Conservation (phyloP, 2,113 vertebrate genomes). For the Pedetes capensis region DNA sequence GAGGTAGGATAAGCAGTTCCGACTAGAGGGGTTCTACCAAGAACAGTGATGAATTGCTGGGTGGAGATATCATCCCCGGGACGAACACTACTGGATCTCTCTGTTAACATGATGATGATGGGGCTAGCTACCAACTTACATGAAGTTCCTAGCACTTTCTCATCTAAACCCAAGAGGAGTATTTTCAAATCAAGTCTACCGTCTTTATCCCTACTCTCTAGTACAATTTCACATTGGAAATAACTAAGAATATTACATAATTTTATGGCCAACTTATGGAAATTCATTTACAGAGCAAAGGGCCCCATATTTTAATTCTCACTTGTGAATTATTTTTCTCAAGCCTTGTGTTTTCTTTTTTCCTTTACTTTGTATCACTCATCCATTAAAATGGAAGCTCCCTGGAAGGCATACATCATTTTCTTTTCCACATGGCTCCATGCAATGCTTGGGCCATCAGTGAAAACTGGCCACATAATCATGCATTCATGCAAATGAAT, state of each 20-base stretch:
- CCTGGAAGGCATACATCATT: background rate
- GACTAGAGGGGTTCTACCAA: background rate
- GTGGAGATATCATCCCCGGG: fast-evolving
- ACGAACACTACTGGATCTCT: background rate
- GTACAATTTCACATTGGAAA: background rate
- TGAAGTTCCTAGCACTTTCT: background rate
- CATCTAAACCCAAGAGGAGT: background rate
- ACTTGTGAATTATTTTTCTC: background rate
- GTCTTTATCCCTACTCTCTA: background rate
- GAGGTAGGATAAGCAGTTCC: background rate
- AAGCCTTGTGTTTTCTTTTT: background rate
- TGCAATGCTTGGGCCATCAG: background rate
- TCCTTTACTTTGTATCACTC: background rate
- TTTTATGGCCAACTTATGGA: background rate
- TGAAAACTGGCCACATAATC: background rate
- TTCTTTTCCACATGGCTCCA: background rate
- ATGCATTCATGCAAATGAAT: conserved; percentile 22
- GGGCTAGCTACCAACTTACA: background rate
- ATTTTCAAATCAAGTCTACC: background rate
- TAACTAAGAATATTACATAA: background rate
- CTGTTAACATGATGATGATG: background rate
- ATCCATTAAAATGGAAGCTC: background rate
- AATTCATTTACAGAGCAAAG: background rate
- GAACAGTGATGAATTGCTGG: background rate
- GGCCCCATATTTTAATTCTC: conserved; percentile 1